Evolutionary conservation across 1,140 invertebrate species (phyloP).

Genomic region (Homalodisca vitripennis): DNA sequence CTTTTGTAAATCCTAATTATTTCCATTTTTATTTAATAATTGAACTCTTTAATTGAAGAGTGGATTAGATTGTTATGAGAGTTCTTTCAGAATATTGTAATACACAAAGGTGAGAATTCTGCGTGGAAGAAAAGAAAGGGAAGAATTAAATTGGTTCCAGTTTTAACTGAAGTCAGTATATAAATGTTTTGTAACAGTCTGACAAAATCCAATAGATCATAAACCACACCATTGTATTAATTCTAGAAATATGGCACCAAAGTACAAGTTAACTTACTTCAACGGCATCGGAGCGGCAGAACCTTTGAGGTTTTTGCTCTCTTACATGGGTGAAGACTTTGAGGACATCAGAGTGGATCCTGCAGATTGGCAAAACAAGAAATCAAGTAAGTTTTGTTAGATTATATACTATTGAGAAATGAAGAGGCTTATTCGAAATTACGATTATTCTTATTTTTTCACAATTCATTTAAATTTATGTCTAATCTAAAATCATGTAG

Average conservation of each 20-base stretch:
- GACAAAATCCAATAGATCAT: background rate
- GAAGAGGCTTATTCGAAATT: background rate
- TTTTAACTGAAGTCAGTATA: background rate
- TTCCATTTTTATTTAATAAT: too few species aligned
- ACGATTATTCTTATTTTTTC: background rate
- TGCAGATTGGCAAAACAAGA: conserved; percentile 53
- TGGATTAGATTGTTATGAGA: conserved; percentile 39
- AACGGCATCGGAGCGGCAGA: conserved; percentile 65
- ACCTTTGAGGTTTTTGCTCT: conserved; percentile 64
- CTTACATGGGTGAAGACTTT: conserved; percentile 60
- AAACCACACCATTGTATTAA: background rate
- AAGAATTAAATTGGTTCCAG: background rate
- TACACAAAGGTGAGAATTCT: background rate
- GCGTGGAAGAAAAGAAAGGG: background rate
- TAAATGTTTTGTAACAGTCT: background rate
- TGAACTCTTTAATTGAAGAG: background rate
- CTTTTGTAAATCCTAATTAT: too few species aligned
- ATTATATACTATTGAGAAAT: background rate
- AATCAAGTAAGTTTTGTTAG: conserved; percentile 48
- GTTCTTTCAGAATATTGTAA: background rate
- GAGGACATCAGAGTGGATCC: conserved; percentile 58
- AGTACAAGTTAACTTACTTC: conserved; percentile 64
- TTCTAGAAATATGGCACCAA: conserved; percentile 36
- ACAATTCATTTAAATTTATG: background rate
- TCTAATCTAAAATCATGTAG: background rate